Conservation (phyloP, 2,797 vertebrate genomes). For the Selene dorsalis region DNA sequence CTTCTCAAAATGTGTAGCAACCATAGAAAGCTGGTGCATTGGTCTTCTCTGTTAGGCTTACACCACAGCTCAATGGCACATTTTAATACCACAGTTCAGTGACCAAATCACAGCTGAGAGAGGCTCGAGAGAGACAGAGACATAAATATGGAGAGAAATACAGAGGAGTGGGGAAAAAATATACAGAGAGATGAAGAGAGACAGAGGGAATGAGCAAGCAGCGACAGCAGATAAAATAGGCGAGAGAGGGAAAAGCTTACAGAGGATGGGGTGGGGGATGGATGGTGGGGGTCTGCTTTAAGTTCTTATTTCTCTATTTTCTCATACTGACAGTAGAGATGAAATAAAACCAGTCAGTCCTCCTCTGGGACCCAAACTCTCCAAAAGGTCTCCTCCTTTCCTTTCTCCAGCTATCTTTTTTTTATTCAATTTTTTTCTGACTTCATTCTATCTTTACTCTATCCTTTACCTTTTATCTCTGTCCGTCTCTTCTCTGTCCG, state of each 20-base stretch:
- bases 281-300: neutral
- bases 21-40: neutral
- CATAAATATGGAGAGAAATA: constrained; percentile 25
- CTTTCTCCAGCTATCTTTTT: neutral
- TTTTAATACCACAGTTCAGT: constrained; percentile 48
- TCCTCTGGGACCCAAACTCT: constrained; percentile 30
- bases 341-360: constrained; percentile 28
- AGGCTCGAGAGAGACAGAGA: constrained; percentile 8
- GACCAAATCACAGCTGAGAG: constrained; percentile 25
- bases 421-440: neutral
- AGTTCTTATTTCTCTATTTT: constrained; percentile 44
- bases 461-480: neutral
- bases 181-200: constrained; percentile 22
- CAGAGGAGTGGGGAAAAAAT: constrained; percentile 4
- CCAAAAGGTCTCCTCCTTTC: constrained; percentile 15
- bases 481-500: neutral
- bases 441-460: neutral
- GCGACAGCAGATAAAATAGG: constrained; percentile 11
- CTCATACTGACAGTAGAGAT: constrained; percentile 22
- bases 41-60: neutral
- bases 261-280: neutral
- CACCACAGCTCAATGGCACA: constrained; percentile 16
- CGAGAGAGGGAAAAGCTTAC: constrained; percentile 6
- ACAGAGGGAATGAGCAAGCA: neutral
- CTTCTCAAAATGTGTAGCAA: neutral